phyloP scores from a whole-genome alignment of 1,140 invertebrate genomes.

The Drosophila asahinai region DNA sequence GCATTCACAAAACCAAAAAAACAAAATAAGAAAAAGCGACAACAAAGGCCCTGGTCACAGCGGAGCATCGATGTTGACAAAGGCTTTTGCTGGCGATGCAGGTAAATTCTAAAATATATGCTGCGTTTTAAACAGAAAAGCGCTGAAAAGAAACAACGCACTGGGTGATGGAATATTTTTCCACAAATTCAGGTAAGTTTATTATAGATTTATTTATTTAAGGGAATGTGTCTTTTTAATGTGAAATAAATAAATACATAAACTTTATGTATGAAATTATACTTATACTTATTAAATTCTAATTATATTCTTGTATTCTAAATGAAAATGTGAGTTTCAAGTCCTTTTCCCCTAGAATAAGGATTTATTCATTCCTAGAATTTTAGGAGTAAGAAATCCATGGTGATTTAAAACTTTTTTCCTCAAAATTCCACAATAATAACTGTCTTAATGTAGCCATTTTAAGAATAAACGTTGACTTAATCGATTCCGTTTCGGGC shows the following conservation, averaged over 20 bases:
- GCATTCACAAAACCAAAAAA: conserved; percentile 6
- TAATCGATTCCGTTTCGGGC: conserved; percentile 40
- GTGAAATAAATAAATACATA: too few species aligned
- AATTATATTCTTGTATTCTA: too few species aligned
- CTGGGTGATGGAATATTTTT: neutral
- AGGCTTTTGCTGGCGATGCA: conserved; percentile 32
- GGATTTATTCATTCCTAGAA: too few species aligned
- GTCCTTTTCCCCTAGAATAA: too few species aligned
- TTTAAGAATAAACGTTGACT: conserved; percentile 25
- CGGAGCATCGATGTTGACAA: conserved; percentile 41
- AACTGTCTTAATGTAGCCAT: conserved; percentile 12
- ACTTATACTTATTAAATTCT: too few species aligned
- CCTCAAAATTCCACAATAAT: neutral
- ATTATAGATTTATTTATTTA: too few species aligned
- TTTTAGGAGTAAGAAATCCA: too few species aligned
- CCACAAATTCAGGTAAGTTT: neutral
- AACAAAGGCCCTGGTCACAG: conserved; percentile 42
- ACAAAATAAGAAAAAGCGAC: conserved; percentile 7
- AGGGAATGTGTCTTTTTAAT: too few species aligned
- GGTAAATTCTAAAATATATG: conserved; percentile 50
- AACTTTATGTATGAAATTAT: too few species aligned
- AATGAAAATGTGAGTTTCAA: too few species aligned
- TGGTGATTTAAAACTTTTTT: neutral
- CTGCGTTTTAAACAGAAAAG: conserved; percentile 9
- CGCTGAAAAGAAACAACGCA: neutral